Evolutionary conservation across 2,888 invertebrate genomes (phyloP), one percentile per base, ranked within the genome.

Genomic region (Zele albiditarsus): DNA sequence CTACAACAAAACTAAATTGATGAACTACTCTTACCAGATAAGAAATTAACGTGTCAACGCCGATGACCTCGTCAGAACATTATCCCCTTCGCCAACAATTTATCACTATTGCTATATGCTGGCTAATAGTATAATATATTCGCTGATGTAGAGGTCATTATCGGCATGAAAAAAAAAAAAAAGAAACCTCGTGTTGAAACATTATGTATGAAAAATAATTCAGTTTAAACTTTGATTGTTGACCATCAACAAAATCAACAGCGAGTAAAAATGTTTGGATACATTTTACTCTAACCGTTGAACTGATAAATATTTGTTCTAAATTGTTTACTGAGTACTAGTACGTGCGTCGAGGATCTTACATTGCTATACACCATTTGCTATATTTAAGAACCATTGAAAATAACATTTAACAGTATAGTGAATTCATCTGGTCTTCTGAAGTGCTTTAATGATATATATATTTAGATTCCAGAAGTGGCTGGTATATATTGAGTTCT

Each of bases 1-100:
- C 75, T 74, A 73, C 28, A 75, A 77, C 75, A 80, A 78, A 78
- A 83, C 82, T 83, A 85, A 87, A 86, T 87, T 83, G 85, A 87
- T 86, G 83, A 81, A 80, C 80, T 82, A 77, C 53, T n/a, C 79
- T 78, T 79, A 80, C 70, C 75, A 84, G 86, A 86, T 87, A 86
- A 87, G 82, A 77, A 79, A 77, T 53, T 53, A 53, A 53, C 53
- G 84, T 86, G 86, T 87, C 86, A 85, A 71, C 77, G 76, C 80
- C 75, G 84, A 84, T 87, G 86, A 87, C 87, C 85, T 81, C 79
- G 76, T 73, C 76, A 66, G 70, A 68, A 68, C 76, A 80, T 79
- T 74, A 77, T 77, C 70, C 76, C 80, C 80, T 72, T 76, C 72
- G 75, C 69, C 69, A 78, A 74, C 75, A 73, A 80, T 80, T 81